phyloP scores from a whole-genome alignment of 2,113 vertebrate species.

The Xiphophorus hellerii region DNA sequence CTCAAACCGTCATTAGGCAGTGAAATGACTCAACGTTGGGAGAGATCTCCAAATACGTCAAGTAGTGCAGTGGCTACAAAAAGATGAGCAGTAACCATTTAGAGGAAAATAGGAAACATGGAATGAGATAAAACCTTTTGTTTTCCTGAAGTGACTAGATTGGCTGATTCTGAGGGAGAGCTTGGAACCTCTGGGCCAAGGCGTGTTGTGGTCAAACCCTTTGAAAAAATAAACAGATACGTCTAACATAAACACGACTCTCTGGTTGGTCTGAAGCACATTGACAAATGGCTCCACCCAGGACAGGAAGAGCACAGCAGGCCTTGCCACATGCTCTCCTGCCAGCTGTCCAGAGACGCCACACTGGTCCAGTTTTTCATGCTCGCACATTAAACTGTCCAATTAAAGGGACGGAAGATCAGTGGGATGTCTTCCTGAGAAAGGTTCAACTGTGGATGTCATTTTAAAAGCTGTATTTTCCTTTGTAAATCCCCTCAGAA shows the following conservation, averaged over 20 bases:
- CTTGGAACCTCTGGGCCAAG: constrained; percentile 42
- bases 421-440: background rate
- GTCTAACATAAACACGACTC: constrained; percentile 63
- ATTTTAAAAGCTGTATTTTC: constrained; percentile 16
- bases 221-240: constrained; percentile 66
- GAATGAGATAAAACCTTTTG: constrained; percentile 30
- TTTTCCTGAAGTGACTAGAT: constrained; percentile 14
- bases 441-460: background rate
- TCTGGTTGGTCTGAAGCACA: constrained; percentile 46
- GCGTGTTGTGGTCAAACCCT: constrained; percentile 58
- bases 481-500: background rate
- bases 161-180: constrained; percentile 20
- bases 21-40: constrained; percentile 59
- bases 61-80: constrained; percentile 6
- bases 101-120: background rate
- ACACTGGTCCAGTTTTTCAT: constrained; percentile 28
- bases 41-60: constrained; percentile 20
- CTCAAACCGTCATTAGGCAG: constrained; percentile 68
- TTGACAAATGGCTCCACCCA: constrained; percentile 51
- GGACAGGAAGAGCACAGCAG: constrained; percentile 17
- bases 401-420: constrained; percentile 11
- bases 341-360: constrained; percentile 17
- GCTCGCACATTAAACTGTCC: constrained; percentile 8
- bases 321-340: constrained; percentile 25
- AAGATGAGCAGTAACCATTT: constrained; percentile 13